Base-by-base conservation (phyloP, 2,797 vertebrate species). In the Schizopygopsis pylzovi region DNA sequence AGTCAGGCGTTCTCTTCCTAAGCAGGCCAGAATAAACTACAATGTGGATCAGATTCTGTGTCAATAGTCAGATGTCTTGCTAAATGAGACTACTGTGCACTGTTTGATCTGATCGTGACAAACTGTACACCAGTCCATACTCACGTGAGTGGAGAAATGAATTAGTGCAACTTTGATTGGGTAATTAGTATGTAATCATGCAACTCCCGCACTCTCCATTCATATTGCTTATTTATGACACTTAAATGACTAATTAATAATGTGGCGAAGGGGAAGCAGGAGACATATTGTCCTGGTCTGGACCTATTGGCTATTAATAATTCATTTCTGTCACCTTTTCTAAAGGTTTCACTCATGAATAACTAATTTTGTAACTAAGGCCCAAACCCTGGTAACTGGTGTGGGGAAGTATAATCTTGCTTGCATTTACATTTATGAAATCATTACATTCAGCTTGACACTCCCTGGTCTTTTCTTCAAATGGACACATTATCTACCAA, bases 151-250 rank as follows among this genome's bases (percentile, higher is more conserved):
- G 43, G 72, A 87, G 85, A 92, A 92, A 92, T 87, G 88, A 93
- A 94, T 94, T 92, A 94, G 85, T 90, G 90, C 89, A 90, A 89
- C 81, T 87, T 91, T 90, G 86, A 90, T 90, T 89, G 88, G 89
- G 88, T 93, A 94, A 95, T 95, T 94, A 95, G 93, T 89, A 91
- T 93, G 87, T 93, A 91, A 90, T 90, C 91, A 92, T 86, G 89
- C 90, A 91, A 93, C 89, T 82, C 85, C 16, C 86, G 76, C 89
- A 88, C 90, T 90, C 90, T 93, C 93, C 88, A 94, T 95, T 94
- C 94, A 92, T 94, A 92, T 89, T 90, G 91, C 90, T 94, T 94
- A 93, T 93, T 94, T 94, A 93, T 94, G 91, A 91, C 86, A 92
- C 88, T 88, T 91, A 91, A 91, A 92, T 94, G 88, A 82, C 76